Conservation (phyloP, 53 echinoderm and acorn worm species). For the Patiria pectinifera region DNA sequence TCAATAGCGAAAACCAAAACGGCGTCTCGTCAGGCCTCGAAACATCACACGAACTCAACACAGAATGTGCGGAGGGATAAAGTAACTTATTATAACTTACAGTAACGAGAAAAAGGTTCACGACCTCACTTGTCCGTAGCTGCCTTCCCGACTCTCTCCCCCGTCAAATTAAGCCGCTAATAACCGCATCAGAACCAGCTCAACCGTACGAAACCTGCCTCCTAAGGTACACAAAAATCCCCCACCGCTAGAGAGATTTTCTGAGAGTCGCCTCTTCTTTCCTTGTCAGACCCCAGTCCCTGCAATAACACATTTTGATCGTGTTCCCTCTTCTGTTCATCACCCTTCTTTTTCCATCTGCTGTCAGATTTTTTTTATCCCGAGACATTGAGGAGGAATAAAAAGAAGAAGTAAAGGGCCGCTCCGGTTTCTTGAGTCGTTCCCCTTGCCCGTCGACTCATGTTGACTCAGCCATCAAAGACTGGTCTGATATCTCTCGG, state of each 20-base stretch:
- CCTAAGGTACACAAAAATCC: background rate
- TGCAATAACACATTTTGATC: conserved; percentile 55
- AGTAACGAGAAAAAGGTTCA: conserved; percentile 24
- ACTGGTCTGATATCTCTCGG: conserved; percentile 41
- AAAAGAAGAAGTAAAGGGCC: background rate
- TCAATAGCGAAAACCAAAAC: too few relatives aligned
- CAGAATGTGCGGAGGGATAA: too few relatives aligned
- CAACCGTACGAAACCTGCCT: conserved; percentile 46
- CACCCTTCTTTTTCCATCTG: conserved; percentile 15
- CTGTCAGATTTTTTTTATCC: conserved; percentile 38
- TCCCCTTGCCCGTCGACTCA: conserved; percentile 18
- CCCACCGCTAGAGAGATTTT: background rate
- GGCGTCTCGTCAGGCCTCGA: too few relatives aligned
- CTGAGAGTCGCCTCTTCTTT: conserved; percentile 32
- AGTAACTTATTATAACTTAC: background rate
- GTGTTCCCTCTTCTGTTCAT: background rate
- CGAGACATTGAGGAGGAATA: conserved; percentile 25
- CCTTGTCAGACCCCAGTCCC: conserved; percentile 32
- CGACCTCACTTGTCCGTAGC: conserved; percentile 21
- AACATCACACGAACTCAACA: too few relatives aligned
- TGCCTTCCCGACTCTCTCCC: background rate
- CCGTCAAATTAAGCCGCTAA: conserved; percentile 48
- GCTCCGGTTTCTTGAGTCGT: conserved; percentile 46
- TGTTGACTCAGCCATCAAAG: conserved; percentile 57
- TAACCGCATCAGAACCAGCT: conserved; percentile 47